A percentile compares a stretch with the other conserved stretches of the same genome.
Evolutionary conservation across 2,113 vertebrate species (phyloP).

Genomic region (Anser cygnoides): DNA sequence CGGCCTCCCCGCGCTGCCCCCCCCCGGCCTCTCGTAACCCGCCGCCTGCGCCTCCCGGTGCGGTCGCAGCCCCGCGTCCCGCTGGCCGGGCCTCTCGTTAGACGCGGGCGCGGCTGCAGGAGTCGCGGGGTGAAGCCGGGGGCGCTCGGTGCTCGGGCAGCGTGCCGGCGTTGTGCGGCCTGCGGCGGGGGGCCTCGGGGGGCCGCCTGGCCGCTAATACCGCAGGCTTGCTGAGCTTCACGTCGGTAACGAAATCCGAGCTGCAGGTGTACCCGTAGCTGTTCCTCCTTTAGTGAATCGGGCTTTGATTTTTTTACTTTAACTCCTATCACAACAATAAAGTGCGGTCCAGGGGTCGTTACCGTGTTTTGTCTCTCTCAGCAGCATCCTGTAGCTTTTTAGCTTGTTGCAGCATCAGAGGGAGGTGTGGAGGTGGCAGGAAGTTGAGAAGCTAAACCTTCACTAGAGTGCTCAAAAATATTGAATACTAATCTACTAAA

Average conservation of each 20-base stretch:
- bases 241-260: accelerated
- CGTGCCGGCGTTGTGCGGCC: not conserved
- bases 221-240: accelerated
- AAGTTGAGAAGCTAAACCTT: not conserved
- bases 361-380: not conserved
- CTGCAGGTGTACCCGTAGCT: accelerated
- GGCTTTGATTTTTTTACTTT: not conserved
- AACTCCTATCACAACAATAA: not conserved
- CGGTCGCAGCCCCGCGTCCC: not conserved
- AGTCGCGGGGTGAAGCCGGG: not conserved
- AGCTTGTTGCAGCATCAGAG: not conserved
- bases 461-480: not conserved
- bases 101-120: accelerated
- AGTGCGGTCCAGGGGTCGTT: accelerated
- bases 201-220: accelerated
- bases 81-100: not conserved
- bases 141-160: accelerated
- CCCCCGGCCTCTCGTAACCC: too few species aligned
- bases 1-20: too few species aligned
- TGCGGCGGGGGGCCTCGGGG: too few species aligned
- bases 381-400: not conserved
- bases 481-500: not conserved
- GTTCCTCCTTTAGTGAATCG: not conserved
- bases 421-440: not conserved
- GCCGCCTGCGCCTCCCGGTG: not conserved